phyloP scores from a whole-genome alignment of 2,113 vertebrate species.

The Phoxinus phoxinus region DNA sequence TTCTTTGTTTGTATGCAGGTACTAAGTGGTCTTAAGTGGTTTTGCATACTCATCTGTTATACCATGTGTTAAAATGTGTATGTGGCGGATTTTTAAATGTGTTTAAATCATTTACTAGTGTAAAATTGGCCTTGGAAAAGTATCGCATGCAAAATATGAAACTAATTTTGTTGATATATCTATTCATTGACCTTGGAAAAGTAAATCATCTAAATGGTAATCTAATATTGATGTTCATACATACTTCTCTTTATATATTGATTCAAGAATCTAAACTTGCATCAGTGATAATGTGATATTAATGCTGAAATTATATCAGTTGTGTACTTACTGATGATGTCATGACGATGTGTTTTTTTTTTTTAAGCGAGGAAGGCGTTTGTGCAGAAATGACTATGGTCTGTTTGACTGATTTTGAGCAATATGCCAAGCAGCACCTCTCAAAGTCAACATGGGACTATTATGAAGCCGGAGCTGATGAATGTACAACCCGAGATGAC shows the following conservation, averaged over 20 bases:
- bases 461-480: slow-evolving; percentile 88
- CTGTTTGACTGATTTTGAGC: slow-evolving; percentile 90
- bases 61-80: neutral
- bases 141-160: neutral
- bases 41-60: neutral
- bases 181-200: neutral
- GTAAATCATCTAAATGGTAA: neutral
- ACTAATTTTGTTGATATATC: neutral
- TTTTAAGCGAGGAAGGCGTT: slow-evolving; percentile 65
- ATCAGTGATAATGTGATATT: neutral
- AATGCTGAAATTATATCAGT: neutral
- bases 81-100: neutral
- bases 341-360: neutral
- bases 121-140: neutral
- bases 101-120: neutral
- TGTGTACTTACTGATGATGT: neutral
- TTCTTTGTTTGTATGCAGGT: neutral
- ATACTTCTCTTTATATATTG: neutral
- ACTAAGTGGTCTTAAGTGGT: too few relatives aligned
- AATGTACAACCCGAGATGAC: slow-evolving; percentile 85
- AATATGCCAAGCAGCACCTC: slow-evolving; percentile 84
- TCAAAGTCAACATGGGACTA: slow-evolving; percentile 90
- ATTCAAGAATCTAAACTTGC: neutral
- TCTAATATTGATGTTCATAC: neutral
- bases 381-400: slow-evolving; percentile 84